Conservation (phyloP, 1,140 invertebrate species). For the Spodoptera litura region DNA sequence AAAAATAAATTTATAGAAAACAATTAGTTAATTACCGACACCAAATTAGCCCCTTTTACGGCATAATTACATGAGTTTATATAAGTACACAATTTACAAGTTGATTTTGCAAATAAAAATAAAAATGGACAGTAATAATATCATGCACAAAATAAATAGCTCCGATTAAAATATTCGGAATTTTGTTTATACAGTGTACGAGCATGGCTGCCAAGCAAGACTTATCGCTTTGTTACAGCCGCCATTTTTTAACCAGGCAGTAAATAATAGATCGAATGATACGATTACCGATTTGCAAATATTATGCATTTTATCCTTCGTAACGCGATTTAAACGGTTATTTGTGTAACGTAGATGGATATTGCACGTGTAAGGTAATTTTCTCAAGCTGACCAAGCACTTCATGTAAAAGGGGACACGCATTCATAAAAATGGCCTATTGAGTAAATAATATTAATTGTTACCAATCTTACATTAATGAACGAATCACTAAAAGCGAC, state of each 20-base stretch:
- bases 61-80: conserved; percentile 18
- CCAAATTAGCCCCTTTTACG: conserved; percentile 42
- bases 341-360: conserved; percentile 61
- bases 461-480: conserved; percentile 86
- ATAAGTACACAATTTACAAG: conserved; percentile 10
- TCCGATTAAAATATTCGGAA: neutral
- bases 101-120: neutral
- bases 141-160: conserved; percentile 43
- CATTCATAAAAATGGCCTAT: conserved; percentile 77
- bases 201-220: conserved; percentile 11
- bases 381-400: conserved; percentile 77
- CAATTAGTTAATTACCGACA: conserved; percentile 50
- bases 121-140: conserved; percentile 22
- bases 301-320: conserved; percentile 40
- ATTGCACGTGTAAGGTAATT: conserved; percentile 73
- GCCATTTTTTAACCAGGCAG: conserved; percentile 57
- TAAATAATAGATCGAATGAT: conserved; percentile 34
- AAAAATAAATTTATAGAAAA: neutral
- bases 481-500: conserved; percentile 86
- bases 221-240: conserved; percentile 36
- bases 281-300: conserved; percentile 44
- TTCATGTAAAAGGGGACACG: conserved; percentile 79
- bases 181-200: conserved; percentile 3
- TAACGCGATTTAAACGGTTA: conserved; percentile 55
- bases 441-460: conserved; percentile 84